Evolutionary conservation across 2,113 vertebrate species (phyloP).

Genomic region (Chionomys nivalis): DNA sequence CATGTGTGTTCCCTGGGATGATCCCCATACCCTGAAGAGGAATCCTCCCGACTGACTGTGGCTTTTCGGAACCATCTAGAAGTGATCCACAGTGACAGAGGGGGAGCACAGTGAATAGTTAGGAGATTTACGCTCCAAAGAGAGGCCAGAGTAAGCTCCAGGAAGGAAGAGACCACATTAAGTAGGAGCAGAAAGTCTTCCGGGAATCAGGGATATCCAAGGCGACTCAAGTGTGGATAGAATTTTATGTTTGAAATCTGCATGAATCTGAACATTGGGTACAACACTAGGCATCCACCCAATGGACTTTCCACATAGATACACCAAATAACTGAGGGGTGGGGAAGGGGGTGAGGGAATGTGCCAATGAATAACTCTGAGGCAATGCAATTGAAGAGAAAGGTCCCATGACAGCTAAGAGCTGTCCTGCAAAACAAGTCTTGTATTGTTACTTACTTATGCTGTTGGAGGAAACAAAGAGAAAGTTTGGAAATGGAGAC

Average conservation of each 20-base stretch:
- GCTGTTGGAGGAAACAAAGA: not conserved
- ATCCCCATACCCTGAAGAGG: not conserved
- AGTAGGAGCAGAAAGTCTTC: not conserved
- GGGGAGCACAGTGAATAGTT: not conserved
- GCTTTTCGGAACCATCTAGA: not conserved
- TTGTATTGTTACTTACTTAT: not conserved
- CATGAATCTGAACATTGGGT: not conserved
- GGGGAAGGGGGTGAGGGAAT: not conserved
- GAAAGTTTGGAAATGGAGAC: not conserved
- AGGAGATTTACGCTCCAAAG: not conserved
- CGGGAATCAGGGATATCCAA: accelerated
- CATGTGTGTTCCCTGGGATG: not conserved
- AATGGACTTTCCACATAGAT: accelerated
- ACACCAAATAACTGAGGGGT: not conserved
- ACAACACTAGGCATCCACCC: accelerated
- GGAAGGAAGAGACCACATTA: not conserved
- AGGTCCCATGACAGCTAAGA: not conserved
- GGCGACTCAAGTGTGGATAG: not conserved
- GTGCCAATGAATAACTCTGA: not conserved
- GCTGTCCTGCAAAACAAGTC: not conserved
- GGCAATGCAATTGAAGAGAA: not conserved
- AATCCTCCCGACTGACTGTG: not conserved
- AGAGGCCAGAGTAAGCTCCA: not conserved
- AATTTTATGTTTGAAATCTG: not conserved
- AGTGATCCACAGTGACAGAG: not conserved